These are phyloP conservation scores for Pantherophis guttatus DNA, from an alignment of 2,113 vertebrate species.

Conservation along the genomic window DNA sequence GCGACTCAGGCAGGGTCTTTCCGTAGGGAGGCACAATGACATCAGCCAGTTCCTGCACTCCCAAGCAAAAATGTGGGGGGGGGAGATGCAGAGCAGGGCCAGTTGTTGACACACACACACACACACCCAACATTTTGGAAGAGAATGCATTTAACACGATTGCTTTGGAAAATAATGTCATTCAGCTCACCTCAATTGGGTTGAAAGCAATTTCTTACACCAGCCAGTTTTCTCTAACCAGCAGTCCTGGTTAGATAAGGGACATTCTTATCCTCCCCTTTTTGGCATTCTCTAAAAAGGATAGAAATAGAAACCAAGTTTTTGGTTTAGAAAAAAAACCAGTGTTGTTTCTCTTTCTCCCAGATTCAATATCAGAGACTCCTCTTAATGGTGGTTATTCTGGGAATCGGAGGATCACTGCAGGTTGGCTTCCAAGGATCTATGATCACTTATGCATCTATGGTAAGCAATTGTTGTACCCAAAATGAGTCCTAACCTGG, in stretches of 20 bases:
- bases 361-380: conserved; percentile 60
- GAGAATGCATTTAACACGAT: background rate
- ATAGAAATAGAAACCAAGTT: background rate
- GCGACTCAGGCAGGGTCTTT: background rate
- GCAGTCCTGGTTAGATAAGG: no score
- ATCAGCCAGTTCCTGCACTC: background rate
- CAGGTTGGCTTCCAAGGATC: conserved; percentile 78
- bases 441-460: conserved; percentile 75
- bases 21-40: background rate
- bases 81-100: background rate
- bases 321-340: background rate
- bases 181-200: no score
- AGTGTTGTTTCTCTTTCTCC: background rate
- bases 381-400: conserved; percentile 54
- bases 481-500: background rate
- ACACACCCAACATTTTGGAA: background rate
- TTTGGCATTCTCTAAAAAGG: background rate
- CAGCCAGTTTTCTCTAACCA: no score
- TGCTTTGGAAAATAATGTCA: background rate
- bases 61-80: background rate
- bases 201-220: no score
- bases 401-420: conserved; percentile 80
- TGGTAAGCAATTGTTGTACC: conserved; percentile 62
- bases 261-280: no score
- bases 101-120: background rate